Evolutionary conservation across 2,113 vertebrate genomes (phyloP).

Genomic region (Odocoileus virginianus): DNA sequence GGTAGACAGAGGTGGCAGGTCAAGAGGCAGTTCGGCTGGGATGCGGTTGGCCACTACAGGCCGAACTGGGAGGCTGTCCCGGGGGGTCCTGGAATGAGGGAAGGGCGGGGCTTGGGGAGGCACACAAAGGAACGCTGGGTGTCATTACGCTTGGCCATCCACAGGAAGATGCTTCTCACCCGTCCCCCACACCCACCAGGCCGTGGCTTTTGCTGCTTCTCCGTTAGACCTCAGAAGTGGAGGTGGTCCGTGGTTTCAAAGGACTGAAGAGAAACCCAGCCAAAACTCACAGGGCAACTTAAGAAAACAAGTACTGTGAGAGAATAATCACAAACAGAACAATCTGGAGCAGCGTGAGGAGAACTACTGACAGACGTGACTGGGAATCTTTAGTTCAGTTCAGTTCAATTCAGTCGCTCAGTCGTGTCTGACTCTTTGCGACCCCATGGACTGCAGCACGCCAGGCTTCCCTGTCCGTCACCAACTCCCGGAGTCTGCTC

Average conservation of each 20-base stretch:
- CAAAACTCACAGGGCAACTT: not conserved
- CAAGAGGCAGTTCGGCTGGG: not conserved
- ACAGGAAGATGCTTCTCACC: not conserved
- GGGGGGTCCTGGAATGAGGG: not conserved
- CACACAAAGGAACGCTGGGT: not conserved
- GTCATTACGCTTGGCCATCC: not conserved
- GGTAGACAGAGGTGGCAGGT: not conserved
- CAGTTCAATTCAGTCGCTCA: not conserved
- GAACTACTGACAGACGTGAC: not conserved
- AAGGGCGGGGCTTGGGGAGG: not conserved
- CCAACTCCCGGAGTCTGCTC: not conserved
- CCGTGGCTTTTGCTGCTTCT: not conserved
- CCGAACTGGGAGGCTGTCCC: not conserved
- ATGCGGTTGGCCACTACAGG: not conserved
- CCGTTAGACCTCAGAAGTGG: not conserved
- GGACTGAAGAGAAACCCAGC: not conserved
- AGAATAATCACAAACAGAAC: not conserved
- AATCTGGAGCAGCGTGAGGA: not conserved
- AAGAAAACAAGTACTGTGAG: not conserved
- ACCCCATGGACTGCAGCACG: not conserved
- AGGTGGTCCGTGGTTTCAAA: not conserved
- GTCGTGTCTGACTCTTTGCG: rapidly evolving
- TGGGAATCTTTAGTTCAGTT: not conserved
- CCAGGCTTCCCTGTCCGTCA: not conserved
- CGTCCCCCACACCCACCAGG: not conserved